Evolutionary conservation across 2,113 vertebrate species (phyloP).

Genomic region (Gorsachius goisagi): DNA sequence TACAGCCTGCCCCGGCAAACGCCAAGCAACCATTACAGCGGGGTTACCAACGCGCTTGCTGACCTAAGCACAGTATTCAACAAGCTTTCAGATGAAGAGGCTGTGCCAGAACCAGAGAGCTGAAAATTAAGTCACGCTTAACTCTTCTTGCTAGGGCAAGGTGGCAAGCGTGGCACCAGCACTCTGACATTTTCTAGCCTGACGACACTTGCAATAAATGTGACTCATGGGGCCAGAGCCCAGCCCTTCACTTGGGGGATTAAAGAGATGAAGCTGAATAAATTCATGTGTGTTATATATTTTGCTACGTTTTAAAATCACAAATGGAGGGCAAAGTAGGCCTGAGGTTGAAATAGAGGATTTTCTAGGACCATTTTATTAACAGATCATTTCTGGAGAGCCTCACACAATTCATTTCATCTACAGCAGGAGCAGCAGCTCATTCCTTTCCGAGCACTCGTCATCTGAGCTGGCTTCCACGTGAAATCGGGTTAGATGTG

Average conservation of each 20-base stretch:
- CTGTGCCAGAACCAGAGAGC: neutral
- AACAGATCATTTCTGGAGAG: neutral
- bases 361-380: neutral
- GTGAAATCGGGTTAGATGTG: neutral
- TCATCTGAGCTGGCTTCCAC: neutral
- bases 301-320: neutral
- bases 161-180: neutral
- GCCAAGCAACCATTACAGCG: neutral
- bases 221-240: neutral
- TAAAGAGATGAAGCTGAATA: neutral
- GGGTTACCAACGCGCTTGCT: neutral
- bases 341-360: neutral
- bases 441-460: neutral
- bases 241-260: neutral
- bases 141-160: neutral
- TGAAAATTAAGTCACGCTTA: rapidly evolving
- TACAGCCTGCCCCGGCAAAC: neutral
- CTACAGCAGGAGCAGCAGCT: neutral
- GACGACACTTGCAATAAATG: neutral
- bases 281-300: neutral
- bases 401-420: neutral
- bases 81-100: neutral
- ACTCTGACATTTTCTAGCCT: neutral
- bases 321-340: neutral
- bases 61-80: neutral